A percentile compares a stretch with the other conserved stretches of the same genome.
These are phyloP conservation scores for Cephus pygmeus DNA, from an alignment of 2,888 invertebrate genomes.

Conservation along the genomic window DNA sequence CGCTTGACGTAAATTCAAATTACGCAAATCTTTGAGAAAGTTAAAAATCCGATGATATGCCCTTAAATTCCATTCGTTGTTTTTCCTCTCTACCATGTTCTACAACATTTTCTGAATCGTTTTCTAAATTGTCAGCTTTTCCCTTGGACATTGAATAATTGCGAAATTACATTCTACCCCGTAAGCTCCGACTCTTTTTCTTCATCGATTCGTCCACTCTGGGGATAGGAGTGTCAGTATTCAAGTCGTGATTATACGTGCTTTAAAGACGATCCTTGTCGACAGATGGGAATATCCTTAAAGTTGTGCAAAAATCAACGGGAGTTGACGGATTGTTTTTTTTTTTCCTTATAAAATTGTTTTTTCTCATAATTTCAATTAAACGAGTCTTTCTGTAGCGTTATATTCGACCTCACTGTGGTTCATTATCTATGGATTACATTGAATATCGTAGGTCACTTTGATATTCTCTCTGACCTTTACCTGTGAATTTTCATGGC, in stretches of 20 bases:
- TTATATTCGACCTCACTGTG: not conserved
- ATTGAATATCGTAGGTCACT: not conserved
- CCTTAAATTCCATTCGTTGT: not conserved
- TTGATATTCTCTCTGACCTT: not conserved
- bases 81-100: not conserved
- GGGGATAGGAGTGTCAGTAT: not conserved
- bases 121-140: not conserved
- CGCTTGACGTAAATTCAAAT: not conserved
- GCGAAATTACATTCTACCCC: not conserved
- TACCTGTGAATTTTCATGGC: not conserved
- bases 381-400: not conserved
- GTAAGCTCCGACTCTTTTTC: not conserved
- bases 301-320: not conserved
- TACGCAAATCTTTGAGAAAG: not conserved
- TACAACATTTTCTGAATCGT: not conserved
- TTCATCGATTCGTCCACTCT: not conserved
- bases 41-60: not conserved
- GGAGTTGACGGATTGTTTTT: not conserved
- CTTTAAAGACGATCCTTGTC: not conserved
- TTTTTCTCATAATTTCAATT: not conserved
- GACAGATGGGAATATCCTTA: not conserved
- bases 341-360: not conserved
- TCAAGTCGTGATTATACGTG: not conserved
- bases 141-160: not conserved
- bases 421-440: not conserved